Evolutionary conservation across 1,140 invertebrate genomes (phyloP).

Genomic region (Drosophila persimilis): DNA sequence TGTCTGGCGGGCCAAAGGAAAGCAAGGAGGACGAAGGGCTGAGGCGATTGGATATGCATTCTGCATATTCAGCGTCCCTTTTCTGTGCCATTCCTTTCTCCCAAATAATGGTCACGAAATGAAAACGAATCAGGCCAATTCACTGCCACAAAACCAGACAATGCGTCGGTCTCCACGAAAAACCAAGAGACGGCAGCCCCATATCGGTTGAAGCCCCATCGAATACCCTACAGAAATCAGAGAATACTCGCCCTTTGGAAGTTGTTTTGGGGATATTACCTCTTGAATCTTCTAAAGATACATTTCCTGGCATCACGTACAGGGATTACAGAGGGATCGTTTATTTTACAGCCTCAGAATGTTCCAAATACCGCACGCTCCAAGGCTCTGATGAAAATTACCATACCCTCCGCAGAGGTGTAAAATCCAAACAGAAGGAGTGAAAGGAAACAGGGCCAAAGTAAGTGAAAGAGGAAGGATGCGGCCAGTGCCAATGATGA

Average conservation of each 20-base stretch:
- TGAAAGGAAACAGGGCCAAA: background rate
- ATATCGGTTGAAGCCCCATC: too few species aligned
- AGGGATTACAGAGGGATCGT: too few species aligned
- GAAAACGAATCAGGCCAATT: slow-evolving; percentile 65
- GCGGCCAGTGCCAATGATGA: background rate
- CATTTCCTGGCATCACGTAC: too few species aligned
- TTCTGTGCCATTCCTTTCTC: slow-evolving; percentile 12
- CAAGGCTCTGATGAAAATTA: too few species aligned
- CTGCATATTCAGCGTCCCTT: slow-evolving; percentile 22
- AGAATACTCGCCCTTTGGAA: too few species aligned
- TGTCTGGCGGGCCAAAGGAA: slow-evolving; percentile 36
- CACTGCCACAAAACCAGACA: slow-evolving; percentile 14
- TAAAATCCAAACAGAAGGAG: too few species aligned
- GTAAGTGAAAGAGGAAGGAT: slow-evolving; percentile 6
- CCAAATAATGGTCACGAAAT: slow-evolving; percentile 65
- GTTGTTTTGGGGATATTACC: too few species aligned
- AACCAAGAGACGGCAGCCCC: background rate
- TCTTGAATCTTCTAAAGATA: too few species aligned
- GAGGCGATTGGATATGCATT: slow-evolving; percentile 21
- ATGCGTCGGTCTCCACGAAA: background rate
- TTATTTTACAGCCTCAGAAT: too few species aligned
- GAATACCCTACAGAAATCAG: too few species aligned
- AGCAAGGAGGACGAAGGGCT: slow-evolving; percentile 1
- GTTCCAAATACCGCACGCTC: too few species aligned
- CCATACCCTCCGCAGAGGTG: slow-evolving; percentile 1